A percentile compares a stretch with the other conserved stretches of the same genome.
Conservation (phyloP, 2,888 invertebrate species). For the Andrena haemorrhoa region DNA sequence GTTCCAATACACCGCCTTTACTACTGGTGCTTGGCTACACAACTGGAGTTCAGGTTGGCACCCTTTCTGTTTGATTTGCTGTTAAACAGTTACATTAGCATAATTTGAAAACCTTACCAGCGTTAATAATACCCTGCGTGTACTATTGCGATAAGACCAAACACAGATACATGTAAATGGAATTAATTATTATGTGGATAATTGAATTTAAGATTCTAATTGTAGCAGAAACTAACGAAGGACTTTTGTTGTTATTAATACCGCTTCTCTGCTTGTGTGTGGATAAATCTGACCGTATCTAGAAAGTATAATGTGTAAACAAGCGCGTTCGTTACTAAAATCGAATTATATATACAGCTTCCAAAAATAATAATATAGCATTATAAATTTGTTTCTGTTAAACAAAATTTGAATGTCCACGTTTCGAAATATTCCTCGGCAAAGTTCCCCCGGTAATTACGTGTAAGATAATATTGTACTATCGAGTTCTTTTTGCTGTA, state of each 20-base stretch:
- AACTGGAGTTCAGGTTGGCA: slow-evolving; percentile 90
- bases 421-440: slow-evolving; percentile 5
- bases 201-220: slow-evolving; percentile 11
- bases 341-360: slow-evolving; percentile 25
- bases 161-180: not conserved
- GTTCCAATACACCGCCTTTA: slow-evolving; percentile 90
- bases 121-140: no score
- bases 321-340: slow-evolving; percentile 34
- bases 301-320: slow-evolving; percentile 26
- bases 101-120: not conserved
- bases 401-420: slow-evolving; percentile 15
- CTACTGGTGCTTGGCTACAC: slow-evolving; percentile 95
- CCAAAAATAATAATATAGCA: slow-evolving; percentile 12
- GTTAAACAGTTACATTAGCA: not conserved
- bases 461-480: slow-evolving; percentile 2
- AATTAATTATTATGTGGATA: not conserved
- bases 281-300: slow-evolving; percentile 30
- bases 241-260: slow-evolving; percentile 5
- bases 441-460: not conserved
- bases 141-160: no score
- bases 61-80: not conserved
- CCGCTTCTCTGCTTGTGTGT: slow-evolving; percentile 8
- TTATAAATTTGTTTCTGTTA: slow-evolving; percentile 6
- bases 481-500: slow-evolving; percentile 6
- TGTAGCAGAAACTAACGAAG: not conserved